Evolutionary conservation across 1,140 invertebrate species (phyloP).

Genomic region (Tetranychus urticae): DNA sequence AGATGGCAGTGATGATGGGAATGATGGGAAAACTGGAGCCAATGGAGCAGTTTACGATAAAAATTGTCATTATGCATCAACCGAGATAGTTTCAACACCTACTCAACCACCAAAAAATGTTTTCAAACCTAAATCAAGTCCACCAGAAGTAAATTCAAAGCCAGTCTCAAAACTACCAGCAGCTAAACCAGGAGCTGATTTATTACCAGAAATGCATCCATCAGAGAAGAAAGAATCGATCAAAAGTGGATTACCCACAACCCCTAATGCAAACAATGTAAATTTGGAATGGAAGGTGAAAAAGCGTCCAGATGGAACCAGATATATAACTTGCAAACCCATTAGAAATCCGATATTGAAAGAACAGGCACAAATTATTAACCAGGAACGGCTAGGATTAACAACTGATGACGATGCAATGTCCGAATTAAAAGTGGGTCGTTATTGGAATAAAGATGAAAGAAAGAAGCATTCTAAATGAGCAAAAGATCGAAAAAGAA

Average conservation of each 20-base stretch:
- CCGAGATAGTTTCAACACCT: background rate
- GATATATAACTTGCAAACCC: constrained; percentile 48
- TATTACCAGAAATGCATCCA: background rate
- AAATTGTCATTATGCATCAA: background rate
- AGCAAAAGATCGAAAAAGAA: constrained; percentile 33
- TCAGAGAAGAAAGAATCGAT: constrained; percentile 13
- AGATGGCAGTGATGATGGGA: too few relatives aligned
- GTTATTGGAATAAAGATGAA: constrained; percentile 56
- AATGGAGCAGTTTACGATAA: too few relatives aligned
- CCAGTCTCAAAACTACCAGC: background rate
- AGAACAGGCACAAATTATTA: constrained; percentile 39
- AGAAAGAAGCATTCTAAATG: constrained; percentile 45
- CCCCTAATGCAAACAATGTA: background rate
- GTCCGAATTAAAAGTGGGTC: constrained; percentile 52
- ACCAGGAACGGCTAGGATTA: constrained; percentile 39
- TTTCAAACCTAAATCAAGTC: background rate
- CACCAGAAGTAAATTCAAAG: background rate
- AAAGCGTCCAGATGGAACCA: constrained; percentile 43
- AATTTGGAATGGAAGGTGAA: constrained; percentile 53
- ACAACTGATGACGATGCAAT: constrained; percentile 59
- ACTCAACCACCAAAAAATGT: background rate
- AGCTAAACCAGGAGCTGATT: background rate
- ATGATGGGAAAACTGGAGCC: too few relatives aligned
- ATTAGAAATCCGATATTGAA: constrained; percentile 39
- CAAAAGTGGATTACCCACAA: constrained; percentile 6